Evolutionary conservation across 2,797 vertebrate species (phyloP).

Genomic region (Spondyliosoma cantharus): DNA sequence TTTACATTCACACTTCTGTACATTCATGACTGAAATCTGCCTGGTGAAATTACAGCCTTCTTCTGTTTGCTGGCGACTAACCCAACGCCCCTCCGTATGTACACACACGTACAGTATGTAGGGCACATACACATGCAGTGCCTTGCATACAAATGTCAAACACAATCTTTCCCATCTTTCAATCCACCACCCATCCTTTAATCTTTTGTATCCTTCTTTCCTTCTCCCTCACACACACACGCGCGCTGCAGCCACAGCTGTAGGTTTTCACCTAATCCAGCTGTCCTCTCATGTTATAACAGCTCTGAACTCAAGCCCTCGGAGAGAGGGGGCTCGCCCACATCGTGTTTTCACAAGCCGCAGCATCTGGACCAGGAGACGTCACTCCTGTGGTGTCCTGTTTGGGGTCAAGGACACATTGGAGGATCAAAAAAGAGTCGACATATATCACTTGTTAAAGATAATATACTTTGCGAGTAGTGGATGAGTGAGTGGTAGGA

Average conservation of each 20-base stretch:
- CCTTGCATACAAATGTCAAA: constrained; percentile 56
- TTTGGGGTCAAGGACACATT: constrained; percentile 75
- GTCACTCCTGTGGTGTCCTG: constrained; percentile 69
- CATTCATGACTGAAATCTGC: constrained; percentile 40
- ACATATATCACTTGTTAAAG: constrained; percentile 69
- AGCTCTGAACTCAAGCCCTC: constrained; percentile 76
- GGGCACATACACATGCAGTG: neutral
- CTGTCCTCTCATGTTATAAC: constrained; percentile 80
- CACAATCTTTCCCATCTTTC: constrained; percentile 55
- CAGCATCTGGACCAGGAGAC: constrained; percentile 72
- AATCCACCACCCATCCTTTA: constrained; percentile 59
- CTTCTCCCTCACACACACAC: constrained; percentile 44
- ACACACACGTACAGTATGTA: constrained; percentile 8
- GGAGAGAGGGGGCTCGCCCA: constrained; percentile 71
- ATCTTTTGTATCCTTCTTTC: constrained; percentile 45
- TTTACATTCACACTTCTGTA: constrained; percentile 47
- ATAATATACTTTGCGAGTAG: constrained; percentile 57
- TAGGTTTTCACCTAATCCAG: constrained; percentile 75
- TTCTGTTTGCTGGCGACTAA: constrained; percentile 26
- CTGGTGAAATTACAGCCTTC: constrained; percentile 59
- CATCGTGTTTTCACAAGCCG: constrained; percentile 76
- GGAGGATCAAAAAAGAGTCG: constrained; percentile 65
- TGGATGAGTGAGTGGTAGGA: constrained; percentile 37
- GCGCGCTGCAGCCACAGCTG: constrained; percentile 68
- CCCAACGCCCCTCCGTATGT: constrained; percentile 13